Evolutionary conservation across 2,888 invertebrate genomes (phyloP).

Genomic region (Pristionchus fissidentatus): DNA sequence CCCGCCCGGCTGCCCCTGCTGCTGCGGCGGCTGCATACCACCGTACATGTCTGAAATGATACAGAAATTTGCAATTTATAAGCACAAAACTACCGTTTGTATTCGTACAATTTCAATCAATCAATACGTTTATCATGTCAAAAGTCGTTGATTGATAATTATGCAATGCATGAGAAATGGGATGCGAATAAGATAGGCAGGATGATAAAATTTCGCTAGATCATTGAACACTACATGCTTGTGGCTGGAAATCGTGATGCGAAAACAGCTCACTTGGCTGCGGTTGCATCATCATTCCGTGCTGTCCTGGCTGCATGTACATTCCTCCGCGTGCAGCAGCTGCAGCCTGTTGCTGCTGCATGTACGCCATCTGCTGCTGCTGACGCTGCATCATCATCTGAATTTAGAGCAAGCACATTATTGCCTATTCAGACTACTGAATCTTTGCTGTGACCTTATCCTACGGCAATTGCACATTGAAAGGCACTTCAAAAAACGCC

Average conservation of each 20-base stretch:
- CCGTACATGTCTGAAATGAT: background rate
- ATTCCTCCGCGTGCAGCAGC: background rate
- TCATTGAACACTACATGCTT: too few species aligned
- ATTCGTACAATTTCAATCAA: background rate
- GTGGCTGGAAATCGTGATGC: too few species aligned
- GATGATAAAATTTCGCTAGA: too few species aligned
- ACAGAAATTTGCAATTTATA: background rate
- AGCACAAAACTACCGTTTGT: background rate
- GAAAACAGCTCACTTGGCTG: background rate
- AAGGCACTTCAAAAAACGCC: too few species aligned
- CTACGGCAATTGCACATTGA: too few species aligned
- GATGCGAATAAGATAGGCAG: too few species aligned
- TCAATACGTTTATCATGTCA: too few species aligned
- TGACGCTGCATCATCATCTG: constrained; percentile 33
- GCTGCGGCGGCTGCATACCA: constrained; percentile 23
- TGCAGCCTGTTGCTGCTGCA: constrained; percentile 1
- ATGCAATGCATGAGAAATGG: too few species aligned
- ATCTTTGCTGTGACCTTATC: too few species aligned
- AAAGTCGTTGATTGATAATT: too few species aligned
- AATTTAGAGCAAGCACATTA: too few species aligned
- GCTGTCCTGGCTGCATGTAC: background rate
- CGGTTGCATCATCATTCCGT: background rate
- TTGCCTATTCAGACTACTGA: too few species aligned
- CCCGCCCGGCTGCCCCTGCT: background rate
- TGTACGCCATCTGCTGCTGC: constrained; percentile 23